Evolutionary conservation across 2,113 vertebrate species (phyloP).

Genomic region (Nymphicus hollandicus): DNA sequence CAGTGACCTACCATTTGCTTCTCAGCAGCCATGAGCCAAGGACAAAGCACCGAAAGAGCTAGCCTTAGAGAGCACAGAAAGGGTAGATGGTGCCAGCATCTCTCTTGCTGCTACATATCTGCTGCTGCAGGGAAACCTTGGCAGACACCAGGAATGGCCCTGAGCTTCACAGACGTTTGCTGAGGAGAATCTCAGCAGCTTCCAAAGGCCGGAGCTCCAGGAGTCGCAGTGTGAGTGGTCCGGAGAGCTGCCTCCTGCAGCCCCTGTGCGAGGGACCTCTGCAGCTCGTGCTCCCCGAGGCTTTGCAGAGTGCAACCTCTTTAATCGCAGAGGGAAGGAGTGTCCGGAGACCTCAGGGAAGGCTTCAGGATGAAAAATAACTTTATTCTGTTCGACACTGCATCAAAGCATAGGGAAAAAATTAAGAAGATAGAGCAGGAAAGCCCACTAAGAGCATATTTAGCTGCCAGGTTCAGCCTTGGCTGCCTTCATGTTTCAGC

Average conservation of each 20-base stretch:
- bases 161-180: background rate
- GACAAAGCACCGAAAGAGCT: background rate
- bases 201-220: background rate
- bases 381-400: background rate
- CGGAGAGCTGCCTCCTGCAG: background rate
- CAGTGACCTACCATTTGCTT: background rate
- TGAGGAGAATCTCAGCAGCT: background rate
- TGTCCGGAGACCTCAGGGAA: background rate
- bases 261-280: accelerated
- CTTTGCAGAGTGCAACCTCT: background rate
- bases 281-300: accelerated
- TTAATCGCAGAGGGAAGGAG: background rate
- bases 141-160: background rate
- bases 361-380: background rate
- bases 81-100: accelerated
- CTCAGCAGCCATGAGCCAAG: background rate
- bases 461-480: background rate
- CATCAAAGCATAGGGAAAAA: background rate
- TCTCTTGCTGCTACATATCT: background rate
- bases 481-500: background rate
- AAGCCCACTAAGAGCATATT: background rate
- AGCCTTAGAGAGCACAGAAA: background rate
- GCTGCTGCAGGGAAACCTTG: background rate
- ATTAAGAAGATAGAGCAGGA: background rate
- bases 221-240: background rate